These are phyloP conservation scores for Dromaius novaehollandiae DNA, from an alignment of 2,113 vertebrate species.

Conservation along the genomic window DNA sequence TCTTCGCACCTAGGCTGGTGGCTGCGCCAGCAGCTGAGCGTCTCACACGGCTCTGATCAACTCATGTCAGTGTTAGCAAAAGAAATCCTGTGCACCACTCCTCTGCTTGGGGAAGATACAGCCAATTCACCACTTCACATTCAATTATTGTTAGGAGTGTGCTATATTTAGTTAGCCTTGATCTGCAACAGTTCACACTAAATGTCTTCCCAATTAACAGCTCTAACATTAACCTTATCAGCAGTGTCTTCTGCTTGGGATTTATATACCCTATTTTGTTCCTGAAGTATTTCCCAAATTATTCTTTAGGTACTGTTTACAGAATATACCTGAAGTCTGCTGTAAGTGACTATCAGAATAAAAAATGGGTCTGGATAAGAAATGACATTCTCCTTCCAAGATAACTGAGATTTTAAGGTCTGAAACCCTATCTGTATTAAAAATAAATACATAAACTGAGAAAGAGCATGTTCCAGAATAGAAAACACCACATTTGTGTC, in stretches of 20 bases:
- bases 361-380: no score
- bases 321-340: not conserved
- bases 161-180: not conserved
- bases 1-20: accelerated
- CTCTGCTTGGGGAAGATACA: not conserved
- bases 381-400: not conserved
- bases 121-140: not conserved
- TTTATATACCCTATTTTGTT: not conserved
- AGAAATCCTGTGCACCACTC: not conserved
- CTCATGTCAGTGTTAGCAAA: not conserved
- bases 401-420: not conserved
- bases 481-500: not conserved
- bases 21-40: accelerated
- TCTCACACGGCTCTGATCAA: accelerated
- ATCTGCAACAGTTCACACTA: not conserved
- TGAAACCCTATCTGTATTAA: not conserved
- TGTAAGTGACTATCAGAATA: not conserved
- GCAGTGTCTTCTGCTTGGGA: not conserved
- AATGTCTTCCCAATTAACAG: not conserved
- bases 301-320: not conserved
- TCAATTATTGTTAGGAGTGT: not conserved
- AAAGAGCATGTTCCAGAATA: not conserved
- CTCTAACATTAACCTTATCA: not conserved
- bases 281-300: not conserved
- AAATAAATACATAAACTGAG: no score